A percentile compares a stretch with the other conserved stretches of the same genome.
Conservation (phyloP, 2,113 vertebrate species). For the Turdus rufiventris region DNA sequence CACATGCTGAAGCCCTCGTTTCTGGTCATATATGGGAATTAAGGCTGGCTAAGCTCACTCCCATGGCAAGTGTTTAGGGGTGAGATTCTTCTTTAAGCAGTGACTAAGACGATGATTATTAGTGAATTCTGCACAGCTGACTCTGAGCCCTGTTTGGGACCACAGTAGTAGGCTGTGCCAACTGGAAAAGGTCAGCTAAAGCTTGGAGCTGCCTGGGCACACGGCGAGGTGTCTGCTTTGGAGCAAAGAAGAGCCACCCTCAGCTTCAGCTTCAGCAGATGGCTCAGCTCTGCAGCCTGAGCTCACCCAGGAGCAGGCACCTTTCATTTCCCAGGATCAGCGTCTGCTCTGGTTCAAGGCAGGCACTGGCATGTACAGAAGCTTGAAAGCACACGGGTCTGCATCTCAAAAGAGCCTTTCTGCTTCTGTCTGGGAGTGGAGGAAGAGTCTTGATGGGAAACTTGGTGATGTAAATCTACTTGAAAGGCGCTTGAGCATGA, state of each 20-base stretch:
- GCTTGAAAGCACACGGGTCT: neutral
- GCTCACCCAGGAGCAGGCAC: neutral
- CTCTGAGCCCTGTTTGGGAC: slow-evolving; percentile 19
- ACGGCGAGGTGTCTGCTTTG: neutral
- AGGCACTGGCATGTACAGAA: neutral
- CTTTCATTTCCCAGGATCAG: neutral
- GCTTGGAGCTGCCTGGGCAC: neutral
- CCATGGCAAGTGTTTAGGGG: neutral
- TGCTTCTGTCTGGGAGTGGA: neutral
- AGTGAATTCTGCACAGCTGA: neutral
- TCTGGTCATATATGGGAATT: slow-evolving; percentile 51
- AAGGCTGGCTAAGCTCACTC: neutral
- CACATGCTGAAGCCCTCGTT: neutral
- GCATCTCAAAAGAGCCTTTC: neutral
- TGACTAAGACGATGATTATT: slow-evolving; percentile 18
- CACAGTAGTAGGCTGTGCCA: neutral
- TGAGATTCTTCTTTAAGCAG: slow-evolving; percentile 15
- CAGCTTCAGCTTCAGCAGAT: neutral
- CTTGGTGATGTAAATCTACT: neutral
- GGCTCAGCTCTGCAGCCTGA: neutral
- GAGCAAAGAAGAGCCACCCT: neutral
- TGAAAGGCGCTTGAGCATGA: neutral
- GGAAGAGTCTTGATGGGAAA: neutral
- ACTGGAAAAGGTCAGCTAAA: slow-evolving; percentile 39
- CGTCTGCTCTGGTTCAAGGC: neutral